These are phyloP conservation scores for Decapterus maruadsi DNA, from an alignment of 2,797 vertebrate genomes.

Conservation along the genomic window DNA sequence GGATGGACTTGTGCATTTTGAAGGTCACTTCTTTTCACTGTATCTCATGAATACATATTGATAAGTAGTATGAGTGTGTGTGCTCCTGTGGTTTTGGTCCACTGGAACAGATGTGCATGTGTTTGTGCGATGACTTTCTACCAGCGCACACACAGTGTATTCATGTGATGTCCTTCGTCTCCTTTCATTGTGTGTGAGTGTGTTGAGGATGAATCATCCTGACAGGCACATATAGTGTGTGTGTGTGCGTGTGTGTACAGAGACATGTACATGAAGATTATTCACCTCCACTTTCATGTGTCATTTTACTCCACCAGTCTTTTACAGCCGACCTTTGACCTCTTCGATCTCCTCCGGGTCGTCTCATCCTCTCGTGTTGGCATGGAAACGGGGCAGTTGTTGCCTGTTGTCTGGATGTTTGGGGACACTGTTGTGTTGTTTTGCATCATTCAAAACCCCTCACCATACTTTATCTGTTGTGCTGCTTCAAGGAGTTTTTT, in stretches of 20 bases:
- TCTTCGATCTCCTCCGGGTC: not conserved
- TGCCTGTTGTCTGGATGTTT: too few species aligned
- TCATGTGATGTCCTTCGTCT: not conserved
- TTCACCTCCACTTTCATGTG: not conserved
- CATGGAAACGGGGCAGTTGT: not conserved
- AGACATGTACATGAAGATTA: not conserved
- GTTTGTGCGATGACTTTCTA: not conserved
- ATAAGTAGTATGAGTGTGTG: not conserved
- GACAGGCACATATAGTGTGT: not conserved
- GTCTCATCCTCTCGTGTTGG: not conserved
- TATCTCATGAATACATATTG: not conserved
- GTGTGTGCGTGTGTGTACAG: not conserved
- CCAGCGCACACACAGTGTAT: not conserved
- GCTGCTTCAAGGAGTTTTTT: too few species aligned
- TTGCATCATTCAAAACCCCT: too few species aligned
- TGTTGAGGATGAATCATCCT: conserved; percentile 14
- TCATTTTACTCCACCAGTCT: not conserved
- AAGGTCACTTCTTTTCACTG: not conserved
- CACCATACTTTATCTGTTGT: too few species aligned
- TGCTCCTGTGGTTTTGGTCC: not conserved
- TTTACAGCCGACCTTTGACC: conserved; percentile 9
- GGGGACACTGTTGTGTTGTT: too few species aligned
- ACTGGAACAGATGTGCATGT: not conserved
- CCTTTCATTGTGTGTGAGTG: not conserved
- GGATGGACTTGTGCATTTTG: not conserved